These are phyloP conservation scores for Phymastichus coffea DNA, from an alignment of 1,140 invertebrate genomes.

Conservation along the genomic window DNA sequence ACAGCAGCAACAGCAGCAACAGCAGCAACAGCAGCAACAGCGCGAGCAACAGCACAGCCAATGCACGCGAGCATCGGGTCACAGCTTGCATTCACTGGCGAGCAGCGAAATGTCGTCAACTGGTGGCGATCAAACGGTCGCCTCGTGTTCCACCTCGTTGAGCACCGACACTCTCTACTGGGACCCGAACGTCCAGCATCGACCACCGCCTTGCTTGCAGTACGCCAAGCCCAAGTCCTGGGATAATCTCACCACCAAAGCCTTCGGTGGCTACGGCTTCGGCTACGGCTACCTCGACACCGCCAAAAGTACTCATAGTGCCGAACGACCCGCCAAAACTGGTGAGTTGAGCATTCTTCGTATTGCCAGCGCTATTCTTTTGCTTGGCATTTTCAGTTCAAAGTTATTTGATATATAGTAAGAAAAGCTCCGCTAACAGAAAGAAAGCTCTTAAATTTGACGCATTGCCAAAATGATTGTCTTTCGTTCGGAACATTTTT, in stretches of 20 bases:
- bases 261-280: constrained; percentile 79
- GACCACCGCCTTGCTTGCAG: constrained; percentile 58
- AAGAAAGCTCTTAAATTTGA: too few species aligned
- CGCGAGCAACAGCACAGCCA: constrained; percentile 37
- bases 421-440: too few species aligned
- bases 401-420: too few species aligned
- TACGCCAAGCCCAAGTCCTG: constrained; percentile 81
- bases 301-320: constrained; percentile 56
- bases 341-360: too few species aligned
- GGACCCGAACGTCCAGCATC: constrained; percentile 64
- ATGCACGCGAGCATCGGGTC: constrained; percentile 63
- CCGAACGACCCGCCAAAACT: constrained; percentile 48
- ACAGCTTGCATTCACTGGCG: constrained; percentile 77
- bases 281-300: constrained; percentile 80
- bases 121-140: constrained; percentile 62
- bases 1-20: constrained; percentile 34
- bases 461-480: too few species aligned
- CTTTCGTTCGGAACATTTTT: too few species aligned
- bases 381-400: too few species aligned
- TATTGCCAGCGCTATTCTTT: too few species aligned
- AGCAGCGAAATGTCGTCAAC: constrained; percentile 68
- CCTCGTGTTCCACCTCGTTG: constrained; percentile 78
- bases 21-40: constrained; percentile 35
- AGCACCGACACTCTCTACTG: constrained; percentile 83
- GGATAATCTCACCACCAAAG: constrained; percentile 82